Conservation (phyloP, 2,797 vertebrate genomes). For the Ara ararauna region DNA sequence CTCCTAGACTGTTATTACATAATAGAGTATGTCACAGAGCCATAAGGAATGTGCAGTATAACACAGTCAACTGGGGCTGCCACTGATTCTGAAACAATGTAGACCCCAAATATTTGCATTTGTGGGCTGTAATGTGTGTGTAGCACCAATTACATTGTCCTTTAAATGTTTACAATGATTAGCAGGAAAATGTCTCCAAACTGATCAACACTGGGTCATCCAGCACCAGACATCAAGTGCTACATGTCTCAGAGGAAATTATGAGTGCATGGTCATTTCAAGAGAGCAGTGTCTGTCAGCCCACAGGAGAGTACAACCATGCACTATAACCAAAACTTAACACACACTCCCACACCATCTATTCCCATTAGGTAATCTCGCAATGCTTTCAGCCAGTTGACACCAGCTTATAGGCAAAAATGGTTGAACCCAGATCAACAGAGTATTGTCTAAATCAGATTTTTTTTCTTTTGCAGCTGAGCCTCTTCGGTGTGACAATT, state of each 20-base stretch:
- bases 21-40: conserved; percentile 26
- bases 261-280: conserved; percentile 8
- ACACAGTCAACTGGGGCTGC: conserved; percentile 57
- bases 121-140: conserved; percentile 49
- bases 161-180: conserved; percentile 61
- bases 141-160: conserved; percentile 80
- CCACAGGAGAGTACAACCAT: conserved; percentile 33
- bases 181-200: conserved; percentile 41
- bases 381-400: conserved; percentile 54
- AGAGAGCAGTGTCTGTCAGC: conserved; percentile 32
- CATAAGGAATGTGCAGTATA: conserved; percentile 61
- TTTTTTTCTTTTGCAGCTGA: conserved; percentile 67
- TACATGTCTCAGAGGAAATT: conserved; percentile 47
- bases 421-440: conserved; percentile 73
- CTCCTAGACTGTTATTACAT: conserved; percentile 36
- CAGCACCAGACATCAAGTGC: conserved; percentile 60
- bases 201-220: conserved; percentile 40
- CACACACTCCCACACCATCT: conserved; percentile 43
- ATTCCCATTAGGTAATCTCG: conserved; percentile 24
- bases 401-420: conserved; percentile 65
- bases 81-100: conserved; percentile 4
- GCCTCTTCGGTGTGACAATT: conserved; percentile 68
- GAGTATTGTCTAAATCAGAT: conserved; percentile 76
- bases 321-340: conserved; percentile 53
- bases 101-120: conserved; percentile 24